Evolutionary conservation across 2,888 invertebrate species (phyloP).

Genomic region (Philereme transversata): DNA sequence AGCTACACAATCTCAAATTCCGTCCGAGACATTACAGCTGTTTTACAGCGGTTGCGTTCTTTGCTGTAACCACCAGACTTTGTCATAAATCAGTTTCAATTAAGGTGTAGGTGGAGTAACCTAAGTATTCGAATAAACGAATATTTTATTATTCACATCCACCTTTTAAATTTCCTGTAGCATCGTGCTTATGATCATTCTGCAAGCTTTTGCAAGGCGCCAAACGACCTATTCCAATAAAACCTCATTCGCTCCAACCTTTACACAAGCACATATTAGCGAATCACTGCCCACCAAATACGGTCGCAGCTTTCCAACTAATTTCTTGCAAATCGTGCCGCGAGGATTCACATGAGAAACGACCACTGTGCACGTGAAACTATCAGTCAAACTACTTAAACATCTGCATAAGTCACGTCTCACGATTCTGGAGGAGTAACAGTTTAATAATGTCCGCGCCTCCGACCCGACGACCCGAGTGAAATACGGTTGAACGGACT

Average conservation of each 20-base stretch:
- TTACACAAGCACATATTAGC: slow-evolving; percentile 19
- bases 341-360: slow-evolving; percentile 78
- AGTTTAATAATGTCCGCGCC: slow-evolving; percentile 82
- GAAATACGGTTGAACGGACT: slow-evolving; percentile 82
- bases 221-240: slow-evolving; percentile 5
- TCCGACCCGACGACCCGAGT: slow-evolving; percentile 74
- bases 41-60: too few relatives aligned
- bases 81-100: too few relatives aligned
- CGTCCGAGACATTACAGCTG: too few relatives aligned
- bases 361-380: slow-evolving; percentile 76
- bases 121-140: too few relatives aligned
- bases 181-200: too few relatives aligned
- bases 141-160: too few relatives aligned
- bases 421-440: slow-evolving; percentile 76
- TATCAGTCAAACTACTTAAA: slow-evolving; percentile 82
- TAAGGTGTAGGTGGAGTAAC: too few relatives aligned
- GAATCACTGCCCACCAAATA: slow-evolving; percentile 47
- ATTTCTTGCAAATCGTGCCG: slow-evolving; percentile 72
- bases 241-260: slow-evolving; percentile 16
- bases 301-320: slow-evolving; percentile 68
- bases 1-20: too few relatives aligned
- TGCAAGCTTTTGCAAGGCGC: background rate
- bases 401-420: slow-evolving; percentile 83
- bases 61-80: too few relatives aligned
- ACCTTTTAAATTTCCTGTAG: too few relatives aligned